Evolutionary conservation across 2,888 invertebrate species (phyloP).

Genomic region (Argyra leucocephala): DNA sequence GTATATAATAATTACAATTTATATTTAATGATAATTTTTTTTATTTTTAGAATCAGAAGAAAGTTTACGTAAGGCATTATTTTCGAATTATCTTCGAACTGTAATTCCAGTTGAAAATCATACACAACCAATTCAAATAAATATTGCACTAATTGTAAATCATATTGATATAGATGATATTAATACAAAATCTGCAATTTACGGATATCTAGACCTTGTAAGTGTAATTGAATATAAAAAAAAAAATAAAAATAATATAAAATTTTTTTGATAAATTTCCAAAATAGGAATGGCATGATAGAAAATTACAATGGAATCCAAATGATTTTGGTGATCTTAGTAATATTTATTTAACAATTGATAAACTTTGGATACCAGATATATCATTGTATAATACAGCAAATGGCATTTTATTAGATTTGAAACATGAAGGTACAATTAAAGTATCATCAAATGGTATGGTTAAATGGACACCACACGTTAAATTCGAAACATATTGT

Average conservation of each 20-base stretch:
- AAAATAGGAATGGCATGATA: constrained; percentile 59
- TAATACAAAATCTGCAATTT: neutral
- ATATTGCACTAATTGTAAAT: neutral
- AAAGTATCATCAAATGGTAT: constrained; percentile 44
- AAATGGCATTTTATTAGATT: constrained; percentile 49
- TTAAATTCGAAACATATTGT: constrained; percentile 54
- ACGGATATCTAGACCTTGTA: neutral
- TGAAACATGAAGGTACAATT: constrained; percentile 51
- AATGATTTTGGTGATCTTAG: constrained; percentile 53
- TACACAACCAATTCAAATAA: neutral
- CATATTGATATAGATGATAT: neutral
- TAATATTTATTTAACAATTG: constrained; percentile 52
- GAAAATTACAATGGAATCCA: constrained; percentile 60
- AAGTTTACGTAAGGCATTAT: neutral
- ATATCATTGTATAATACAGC: constrained; percentile 60
- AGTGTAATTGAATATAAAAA: neutral
- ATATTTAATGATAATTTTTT: neutral
- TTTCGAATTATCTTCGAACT: neutral
- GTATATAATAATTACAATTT: too few species aligned
- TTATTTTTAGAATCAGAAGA: neutral
- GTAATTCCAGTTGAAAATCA: constrained; percentile 7
- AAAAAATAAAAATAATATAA: neutral
- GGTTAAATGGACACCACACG: constrained; percentile 56
- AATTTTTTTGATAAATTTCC: neutral
- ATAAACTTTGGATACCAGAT: constrained; percentile 70